Evolutionary conservation across 2,113 vertebrate genomes (phyloP).

Genomic region (Larimichthys polyactis): DNA sequence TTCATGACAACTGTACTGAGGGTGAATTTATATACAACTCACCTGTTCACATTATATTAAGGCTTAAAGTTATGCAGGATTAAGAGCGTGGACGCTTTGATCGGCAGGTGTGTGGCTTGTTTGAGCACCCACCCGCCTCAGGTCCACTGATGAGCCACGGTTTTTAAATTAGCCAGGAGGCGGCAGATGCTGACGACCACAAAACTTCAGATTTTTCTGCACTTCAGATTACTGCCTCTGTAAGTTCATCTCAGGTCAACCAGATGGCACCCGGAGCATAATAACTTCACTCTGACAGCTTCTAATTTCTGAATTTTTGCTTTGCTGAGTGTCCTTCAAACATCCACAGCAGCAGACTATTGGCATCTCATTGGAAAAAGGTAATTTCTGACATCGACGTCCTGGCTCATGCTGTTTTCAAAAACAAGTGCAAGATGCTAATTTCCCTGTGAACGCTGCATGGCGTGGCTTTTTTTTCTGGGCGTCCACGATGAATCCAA

Average conservation of each 20-base stretch:
- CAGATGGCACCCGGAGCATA: not conserved
- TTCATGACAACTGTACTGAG: no score
- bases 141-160: no score
- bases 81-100: no score
- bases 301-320: not conserved
- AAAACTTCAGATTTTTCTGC: not conserved
- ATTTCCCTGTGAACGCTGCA: constrained; percentile 35
- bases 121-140: no score
- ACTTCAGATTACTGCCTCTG: not conserved
- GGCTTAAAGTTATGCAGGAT: no score
- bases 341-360: not conserved
- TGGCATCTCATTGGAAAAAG: not conserved
- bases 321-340: not conserved
- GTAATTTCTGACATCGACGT: not conserved
- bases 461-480: not conserved
- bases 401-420: not conserved
- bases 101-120: no score
- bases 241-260: not conserved
- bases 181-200: not conserved
- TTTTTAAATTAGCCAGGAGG: not conserved
- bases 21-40: no score
- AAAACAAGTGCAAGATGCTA: constrained; percentile 30
- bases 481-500: constrained; percentile 15
- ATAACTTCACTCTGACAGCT: not conserved
- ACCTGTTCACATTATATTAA: no score